Evolutionary conservation across 2,113 vertebrate genomes (phyloP).

Genomic region (Heloderma charlesbogerti): DNA sequence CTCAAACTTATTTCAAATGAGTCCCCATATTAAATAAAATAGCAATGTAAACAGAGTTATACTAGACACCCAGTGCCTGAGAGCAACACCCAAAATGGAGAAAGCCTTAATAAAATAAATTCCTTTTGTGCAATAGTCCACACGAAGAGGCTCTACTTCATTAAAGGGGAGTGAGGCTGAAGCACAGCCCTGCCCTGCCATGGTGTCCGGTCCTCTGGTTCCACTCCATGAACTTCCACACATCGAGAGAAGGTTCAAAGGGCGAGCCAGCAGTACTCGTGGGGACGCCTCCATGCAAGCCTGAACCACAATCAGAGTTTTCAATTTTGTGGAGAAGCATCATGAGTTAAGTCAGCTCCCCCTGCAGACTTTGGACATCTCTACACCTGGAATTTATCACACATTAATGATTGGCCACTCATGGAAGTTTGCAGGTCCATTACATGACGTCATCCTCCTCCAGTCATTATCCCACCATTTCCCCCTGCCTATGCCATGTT

Average conservation of each 20-base stretch:
- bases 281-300: background rate
- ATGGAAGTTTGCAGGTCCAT: too few species aligned
- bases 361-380: background rate
- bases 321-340: background rate
- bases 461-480: too few species aligned
- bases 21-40: constrained; percentile 2
- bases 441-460: too few species aligned
- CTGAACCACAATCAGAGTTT: background rate
- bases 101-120: background rate
- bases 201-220: background rate
- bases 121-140: background rate
- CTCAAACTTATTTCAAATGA: background rate
- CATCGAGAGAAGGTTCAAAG: background rate
- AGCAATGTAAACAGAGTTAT: background rate
- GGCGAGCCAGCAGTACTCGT: too few species aligned
- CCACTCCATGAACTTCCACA: background rate
- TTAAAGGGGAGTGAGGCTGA: background rate
- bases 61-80: background rate
- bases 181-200: background rate
- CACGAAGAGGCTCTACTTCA: background rate
- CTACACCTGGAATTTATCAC: too few species aligned
- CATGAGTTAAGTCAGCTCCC: background rate
- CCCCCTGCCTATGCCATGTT: too few species aligned
- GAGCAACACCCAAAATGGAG: background rate
- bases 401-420: too few species aligned